Evolutionary conservation across 2,797 vertebrate genomes (phyloP), one percentile per base, ranked within the genome.

Genomic region (Phylloscopus collybita): DNA sequence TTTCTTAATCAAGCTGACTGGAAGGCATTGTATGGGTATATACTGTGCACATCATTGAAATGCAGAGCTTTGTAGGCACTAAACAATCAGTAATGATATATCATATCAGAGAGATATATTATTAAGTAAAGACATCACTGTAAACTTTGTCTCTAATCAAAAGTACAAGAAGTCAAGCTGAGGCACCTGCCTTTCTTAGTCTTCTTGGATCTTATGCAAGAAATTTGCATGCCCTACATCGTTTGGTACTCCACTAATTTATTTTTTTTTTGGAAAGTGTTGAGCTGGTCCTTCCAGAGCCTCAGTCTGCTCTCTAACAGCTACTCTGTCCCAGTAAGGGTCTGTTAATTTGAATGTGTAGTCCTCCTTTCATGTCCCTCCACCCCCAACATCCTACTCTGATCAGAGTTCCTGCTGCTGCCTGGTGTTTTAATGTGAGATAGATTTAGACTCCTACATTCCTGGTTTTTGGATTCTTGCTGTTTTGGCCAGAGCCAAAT

Each of bases 141-240:
- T 40, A 86, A 95, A 84, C 38, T 53, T 72, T 14, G 49, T 73
- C 34, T 82, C 32, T 49, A 72, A 86, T 80, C 62, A 81, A 36
- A 95, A 70, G 9, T n/a, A 45, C 10, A 56, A 75, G 40, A 66
- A 30, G 54, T 80, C 82, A 84, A 80, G 53, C 47, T 44, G 64
- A 70, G 62, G 7, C 16, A 44, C 36, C 38, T 88, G 67, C 22
- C n/a, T 75, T 62, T 51, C 70, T 65, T 54, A 36, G 16, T 51
- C n/a, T 62, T 86, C 50, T 61, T 7, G 1, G 16, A 16, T 69
- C 18, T 85, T 53, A 38, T 82, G 40, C 16, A 30, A 51, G 44
- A 87, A 67, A 90, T 49, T 34, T 90, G 20, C 57, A 32, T 13
- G 27, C 15, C 26, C 15, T 59, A 5, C 19, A 8, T 38, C 7